phyloP scores from a whole-genome alignment of 1,140 invertebrate genomes.

The Liolophura sinensis region DNA sequence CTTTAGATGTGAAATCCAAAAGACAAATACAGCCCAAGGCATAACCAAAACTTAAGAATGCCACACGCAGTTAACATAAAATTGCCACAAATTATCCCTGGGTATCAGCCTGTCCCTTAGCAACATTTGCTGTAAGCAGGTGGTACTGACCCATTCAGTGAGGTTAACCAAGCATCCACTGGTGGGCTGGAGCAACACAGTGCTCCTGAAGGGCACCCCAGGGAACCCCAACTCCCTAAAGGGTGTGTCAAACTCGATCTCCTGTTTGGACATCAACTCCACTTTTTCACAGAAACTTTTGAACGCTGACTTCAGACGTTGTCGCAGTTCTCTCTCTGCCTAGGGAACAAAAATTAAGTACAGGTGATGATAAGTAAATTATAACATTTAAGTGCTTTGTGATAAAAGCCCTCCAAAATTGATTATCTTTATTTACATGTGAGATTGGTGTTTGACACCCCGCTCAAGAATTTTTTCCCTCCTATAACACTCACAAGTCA shows the following conservation, averaged over 20 bases:
- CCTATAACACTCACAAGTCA: too few species aligned
- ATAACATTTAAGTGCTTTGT: neutral
- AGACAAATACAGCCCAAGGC: too few species aligned
- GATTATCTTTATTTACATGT: too few species aligned
- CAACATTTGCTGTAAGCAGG: too few species aligned
- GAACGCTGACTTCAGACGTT: conserved; percentile 96
- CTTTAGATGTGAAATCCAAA: too few species aligned
- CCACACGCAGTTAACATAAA: too few species aligned
- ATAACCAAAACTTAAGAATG: too few species aligned
- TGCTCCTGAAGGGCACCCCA: conserved; percentile 96
- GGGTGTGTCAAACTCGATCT: conserved; percentile 98
- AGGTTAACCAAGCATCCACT: conserved; percentile 95
- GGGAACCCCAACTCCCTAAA: conserved; percentile 97
- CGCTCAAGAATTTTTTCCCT: too few species aligned
- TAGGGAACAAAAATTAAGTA: conserved; percentile 27
- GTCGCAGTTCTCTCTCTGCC: conserved; percentile 92
- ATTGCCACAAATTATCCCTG: too few species aligned
- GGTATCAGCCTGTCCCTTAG: too few species aligned
- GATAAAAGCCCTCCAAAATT: too few species aligned
- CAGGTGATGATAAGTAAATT: neutral
- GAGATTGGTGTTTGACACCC: too few species aligned
- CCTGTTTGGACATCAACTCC: conserved; percentile 92
- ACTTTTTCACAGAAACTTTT: conserved; percentile 99
- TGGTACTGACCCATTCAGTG: conserved; percentile 84
- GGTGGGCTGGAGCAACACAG: conserved; percentile 95